Base-by-base conservation (phyloP, 2,888 invertebrate species). In the Ormia ochracea region DNA sequence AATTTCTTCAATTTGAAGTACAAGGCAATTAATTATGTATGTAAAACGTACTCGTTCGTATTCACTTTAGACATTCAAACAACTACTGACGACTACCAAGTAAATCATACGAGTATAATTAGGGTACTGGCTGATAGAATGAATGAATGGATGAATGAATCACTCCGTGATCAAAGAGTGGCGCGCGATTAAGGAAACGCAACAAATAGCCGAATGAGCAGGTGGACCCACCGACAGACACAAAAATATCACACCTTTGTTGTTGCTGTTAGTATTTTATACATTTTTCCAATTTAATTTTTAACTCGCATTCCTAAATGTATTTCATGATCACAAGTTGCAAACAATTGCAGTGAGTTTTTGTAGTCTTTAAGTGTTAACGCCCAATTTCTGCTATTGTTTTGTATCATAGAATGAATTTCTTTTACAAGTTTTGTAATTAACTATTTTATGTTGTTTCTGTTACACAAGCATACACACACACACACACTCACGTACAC, bases 351-450 rank as follows among this genome's bases (percentile, higher is more conserved):
- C 19, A 26, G 9, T 3, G 12, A 26, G 59, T 28, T 43, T 36
- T 45, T 69, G n/a, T 28, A 38, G 38, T 45, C 28, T 76, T 69
- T 31, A 45, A 52, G 52, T 36, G 74, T 66, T 72, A 68, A 80
- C 72, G 80, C 75, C 80, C 80, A 80, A 76, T 80, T 66, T 72
- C 28, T 66, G 41, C 12, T 61, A 56, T 61, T 74, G 45, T 65
- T 74, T 48, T 54, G 31, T 45, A 23, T 56, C 43, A 38, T 48
- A 68, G 56, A 66, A 76, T 54, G 50, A 66, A 72, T 72, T 72
- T 76, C 54, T 72, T 59, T 75, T n/a, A n/a, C n/a, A n/a, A n/a
- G n/a, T 61, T 6, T 63, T 56, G 48, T 45, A 14, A 28, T 56
- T 36, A 17, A 45, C 56, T 45, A 59, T 45, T 63, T 43, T 17